Evolutionary conservation across 2,888 invertebrate species (phyloP).

Genomic region (Xanthia togata): DNA sequence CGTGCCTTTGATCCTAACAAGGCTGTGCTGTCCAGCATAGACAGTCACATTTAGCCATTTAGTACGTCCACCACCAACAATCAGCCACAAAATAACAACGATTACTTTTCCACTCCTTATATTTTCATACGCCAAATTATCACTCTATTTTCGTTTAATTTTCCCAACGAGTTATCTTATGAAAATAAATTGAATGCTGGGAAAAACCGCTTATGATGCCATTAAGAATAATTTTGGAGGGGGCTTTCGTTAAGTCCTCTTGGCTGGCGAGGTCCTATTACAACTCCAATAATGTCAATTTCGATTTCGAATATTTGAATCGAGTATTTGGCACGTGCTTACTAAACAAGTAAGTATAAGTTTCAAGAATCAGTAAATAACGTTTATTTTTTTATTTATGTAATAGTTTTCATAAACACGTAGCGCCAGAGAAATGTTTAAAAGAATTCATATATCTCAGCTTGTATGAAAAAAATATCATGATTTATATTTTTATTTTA

Average conservation of each 20-base stretch:
- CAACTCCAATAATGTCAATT: constrained; percentile 73
- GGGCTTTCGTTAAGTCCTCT: constrained; percentile 71
- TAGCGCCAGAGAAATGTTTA: not conserved
- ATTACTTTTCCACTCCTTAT: constrained; percentile 33
- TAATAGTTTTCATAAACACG: constrained; percentile 5
- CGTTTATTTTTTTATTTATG: not conserved
- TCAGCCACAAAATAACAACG: constrained; percentile 52
- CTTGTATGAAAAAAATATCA: constrained; percentile 11
- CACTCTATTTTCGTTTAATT: constrained; percentile 76
- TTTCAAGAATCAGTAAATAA: constrained; percentile 5
- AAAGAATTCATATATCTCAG: constrained; percentile 7
- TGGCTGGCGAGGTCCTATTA: constrained; percentile 72
- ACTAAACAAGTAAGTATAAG: constrained; percentile 6
- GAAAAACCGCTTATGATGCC: constrained; percentile 79
- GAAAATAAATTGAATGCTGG: constrained; percentile 79
- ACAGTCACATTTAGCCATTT: constrained; percentile 11
- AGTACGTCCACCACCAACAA: constrained; percentile 8
- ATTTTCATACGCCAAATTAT: constrained; percentile 58
- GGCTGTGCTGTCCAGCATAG: constrained; percentile 56
- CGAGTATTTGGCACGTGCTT: constrained; percentile 42
- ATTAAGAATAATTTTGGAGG: constrained; percentile 75
- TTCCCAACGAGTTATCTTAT: constrained; percentile 76
- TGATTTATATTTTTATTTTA: constrained; percentile 11
- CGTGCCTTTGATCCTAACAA: constrained; percentile 75
- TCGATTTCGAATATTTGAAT: constrained; percentile 66